Base-by-base conservation (phyloP, 2,797 vertebrate species). In the Rhinogobio ventralis region DNA sequence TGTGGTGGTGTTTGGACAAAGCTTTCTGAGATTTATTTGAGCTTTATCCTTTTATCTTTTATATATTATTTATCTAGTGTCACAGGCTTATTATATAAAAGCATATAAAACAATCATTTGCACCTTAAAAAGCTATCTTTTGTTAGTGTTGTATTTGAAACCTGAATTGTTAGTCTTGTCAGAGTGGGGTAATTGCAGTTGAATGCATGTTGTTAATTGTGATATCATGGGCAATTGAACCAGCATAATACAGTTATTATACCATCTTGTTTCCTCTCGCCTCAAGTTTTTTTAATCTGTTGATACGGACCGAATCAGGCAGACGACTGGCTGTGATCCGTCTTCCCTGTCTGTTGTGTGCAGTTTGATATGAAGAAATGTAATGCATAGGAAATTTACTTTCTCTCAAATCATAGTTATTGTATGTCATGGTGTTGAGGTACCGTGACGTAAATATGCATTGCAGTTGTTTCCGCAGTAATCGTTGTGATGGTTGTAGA, bases 171-270 rank as follows among this genome's bases (percentile, higher is more conserved):
- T 53, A 20, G 45, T 45, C 10, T n/a, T 82, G 49, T 60, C 51
- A 46, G n/a, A 78, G 30, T 60, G 33, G 30, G 33, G 77, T 87
- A 86, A 60, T 62, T 86, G n/a, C 62, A 11, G 39, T 72, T 67
- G 68, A 75, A 83, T 79, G 49, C 45, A 15, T 57, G 46, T 81
- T 15, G 46, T 88, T 90, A 87, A 90, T 89, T 89, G 68, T 30
- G 81, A 66, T 82, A 71, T 85, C 62, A 84, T 79, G 87, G 84
- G 6, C 75, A 86, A 87, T 57, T 89, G 71, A 83, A 76, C 81
- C 14, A 28, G 20, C 17, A 90, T 85, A 89, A 85, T 87, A 66
- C 72, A 46, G 76, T 83, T 79, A 88, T 89, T 87, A 87, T 60
- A 64, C 25, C n/a, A 20, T 68, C 83, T 13, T 49, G 82, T 45